Conservation (phyloP, 2,888 invertebrate species). For the Andrena camellia region DNA sequence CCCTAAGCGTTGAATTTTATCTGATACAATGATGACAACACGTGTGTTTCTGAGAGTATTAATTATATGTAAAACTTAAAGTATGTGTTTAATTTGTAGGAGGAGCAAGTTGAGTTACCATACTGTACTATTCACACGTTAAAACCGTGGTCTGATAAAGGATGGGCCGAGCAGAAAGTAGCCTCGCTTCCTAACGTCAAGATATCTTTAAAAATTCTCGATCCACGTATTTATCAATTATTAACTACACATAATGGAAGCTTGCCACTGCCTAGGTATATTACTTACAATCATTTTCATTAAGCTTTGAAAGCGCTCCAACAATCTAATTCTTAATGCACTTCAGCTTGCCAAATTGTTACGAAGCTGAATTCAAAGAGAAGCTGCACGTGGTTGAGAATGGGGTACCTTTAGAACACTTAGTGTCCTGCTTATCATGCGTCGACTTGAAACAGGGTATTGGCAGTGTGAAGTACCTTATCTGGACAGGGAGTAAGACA, state of each 20-base stretch:
- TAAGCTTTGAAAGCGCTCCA: background rate
- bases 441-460: constrained; percentile 87
- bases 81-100: constrained; percentile 76
- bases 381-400: constrained; percentile 87
- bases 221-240: constrained; percentile 89
- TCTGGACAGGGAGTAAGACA: constrained; percentile 82
- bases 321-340: background rate
- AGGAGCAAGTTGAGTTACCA: constrained; percentile 86
- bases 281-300: constrained; percentile 9
- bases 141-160: constrained; percentile 87
- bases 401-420: constrained; percentile 95
- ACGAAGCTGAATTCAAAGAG: constrained; percentile 90
- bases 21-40: constrained; percentile 48
- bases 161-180: constrained; percentile 91
- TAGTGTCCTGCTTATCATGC: constrained; percentile 93
- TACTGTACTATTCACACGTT: constrained; percentile 90
- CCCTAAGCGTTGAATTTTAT: constrained; percentile 56
- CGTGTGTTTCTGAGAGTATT: background rate
- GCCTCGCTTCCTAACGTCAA: constrained; percentile 88
- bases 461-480: constrained; percentile 87
- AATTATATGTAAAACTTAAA: background rate
- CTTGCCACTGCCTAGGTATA: constrained; percentile 92
- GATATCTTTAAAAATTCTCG: constrained; percentile 88
- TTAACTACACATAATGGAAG: constrained; percentile 91
- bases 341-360: constrained; percentile 92